Evolutionary conservation across 2,888 invertebrate species (phyloP).

Genomic region (Eilema sororculum): DNA sequence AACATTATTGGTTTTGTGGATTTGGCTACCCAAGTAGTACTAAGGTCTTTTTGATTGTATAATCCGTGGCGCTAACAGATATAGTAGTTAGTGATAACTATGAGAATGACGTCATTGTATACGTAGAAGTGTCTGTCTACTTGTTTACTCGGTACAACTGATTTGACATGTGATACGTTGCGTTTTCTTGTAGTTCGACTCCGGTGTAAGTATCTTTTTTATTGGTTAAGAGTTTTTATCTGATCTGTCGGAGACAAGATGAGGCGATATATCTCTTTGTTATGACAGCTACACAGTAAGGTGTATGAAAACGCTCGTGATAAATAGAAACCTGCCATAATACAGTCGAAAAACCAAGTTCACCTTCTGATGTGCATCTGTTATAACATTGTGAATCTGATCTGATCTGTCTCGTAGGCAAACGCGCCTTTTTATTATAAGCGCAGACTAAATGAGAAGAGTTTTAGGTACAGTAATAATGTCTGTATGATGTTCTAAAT

Average conservation of each 20-base stretch:
- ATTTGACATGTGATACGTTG: slow-evolving; percentile 31
- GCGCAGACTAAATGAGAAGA: neutral
- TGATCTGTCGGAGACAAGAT: neutral
- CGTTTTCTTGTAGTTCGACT: slow-evolving; percentile 35
- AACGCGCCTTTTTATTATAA: neutral
- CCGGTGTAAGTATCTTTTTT: slow-evolving; percentile 10
- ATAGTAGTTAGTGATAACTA: slow-evolving; percentile 13
- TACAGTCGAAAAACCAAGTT: neutral
- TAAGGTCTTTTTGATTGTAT: neutral
- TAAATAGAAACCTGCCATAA: too few species aligned
- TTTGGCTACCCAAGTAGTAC: neutral
- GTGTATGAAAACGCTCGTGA: neutral
- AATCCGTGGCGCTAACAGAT: neutral
- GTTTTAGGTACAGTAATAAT: neutral
- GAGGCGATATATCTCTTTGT: neutral
- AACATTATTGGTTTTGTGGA: neutral
- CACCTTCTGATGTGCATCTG: neutral
- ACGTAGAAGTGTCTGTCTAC: slow-evolving; percentile 32
- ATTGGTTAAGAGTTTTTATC: neutral
- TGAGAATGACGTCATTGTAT: slow-evolving; percentile 22
- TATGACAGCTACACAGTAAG: neutral
- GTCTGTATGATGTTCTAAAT: neutral
- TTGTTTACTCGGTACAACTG: slow-evolving; percentile 29
- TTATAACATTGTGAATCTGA: neutral
- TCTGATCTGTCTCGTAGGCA: neutral